phyloP scores from a whole-genome alignment of 2,888 invertebrate genomes.

The Bruchidius siliquastri region DNA sequence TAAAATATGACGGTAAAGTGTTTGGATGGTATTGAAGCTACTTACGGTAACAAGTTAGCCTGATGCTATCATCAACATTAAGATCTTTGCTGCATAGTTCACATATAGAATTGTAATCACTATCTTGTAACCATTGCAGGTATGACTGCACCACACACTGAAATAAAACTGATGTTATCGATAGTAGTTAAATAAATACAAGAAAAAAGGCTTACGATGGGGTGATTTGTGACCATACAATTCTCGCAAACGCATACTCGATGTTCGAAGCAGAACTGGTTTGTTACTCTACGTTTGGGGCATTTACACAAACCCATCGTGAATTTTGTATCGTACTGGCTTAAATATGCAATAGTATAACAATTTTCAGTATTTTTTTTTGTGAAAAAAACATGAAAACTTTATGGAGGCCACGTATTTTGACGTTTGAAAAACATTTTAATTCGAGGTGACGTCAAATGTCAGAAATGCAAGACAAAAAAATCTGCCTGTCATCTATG shows the following conservation, averaged over 20 bases:
- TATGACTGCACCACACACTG: slow-evolving; percentile 99
- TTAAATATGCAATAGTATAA: background rate
- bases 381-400: background rate
- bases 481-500: no score
- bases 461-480: background rate
- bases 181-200: background rate
- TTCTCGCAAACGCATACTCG: slow-evolving; percentile 98
- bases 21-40: no score
- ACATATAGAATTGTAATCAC: slow-evolving; percentile 94
- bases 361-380: background rate
- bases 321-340: background rate
- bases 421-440: background rate
- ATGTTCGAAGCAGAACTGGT: slow-evolving; percentile 98
- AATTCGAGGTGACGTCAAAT: background rate
- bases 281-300: slow-evolving; percentile 93
- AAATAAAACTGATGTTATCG: slow-evolving; percentile 34
- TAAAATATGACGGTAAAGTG: no score
- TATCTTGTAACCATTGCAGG: slow-evolving; percentile 95
- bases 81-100: slow-evolving; percentile 80
- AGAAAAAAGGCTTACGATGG: slow-evolving; percentile 67
- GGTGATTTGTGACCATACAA: slow-evolving; percentile 95
- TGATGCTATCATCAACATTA: slow-evolving; percentile 76
- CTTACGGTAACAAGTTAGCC: slow-evolving; percentile 92
- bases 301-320: slow-evolving; percentile 97
- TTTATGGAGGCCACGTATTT: background rate